Base-by-base conservation (phyloP, 2,113 vertebrate genomes). In the Grallaria varia region DNA sequence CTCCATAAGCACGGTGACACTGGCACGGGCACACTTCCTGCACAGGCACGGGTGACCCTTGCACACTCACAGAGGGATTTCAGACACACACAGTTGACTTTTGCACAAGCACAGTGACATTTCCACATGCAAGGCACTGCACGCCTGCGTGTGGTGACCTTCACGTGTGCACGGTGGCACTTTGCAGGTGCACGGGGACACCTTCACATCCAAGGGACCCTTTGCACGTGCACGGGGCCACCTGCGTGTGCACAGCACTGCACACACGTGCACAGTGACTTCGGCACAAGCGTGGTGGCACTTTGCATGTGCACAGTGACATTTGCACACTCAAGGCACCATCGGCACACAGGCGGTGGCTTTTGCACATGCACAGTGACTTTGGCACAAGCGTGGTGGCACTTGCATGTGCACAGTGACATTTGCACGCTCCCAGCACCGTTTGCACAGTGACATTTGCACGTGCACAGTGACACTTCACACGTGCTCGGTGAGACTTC, bases 311-410 rank as follows among this genome's bases (percentile, higher is more conserved):
- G 49, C 69, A 24, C 62, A 39, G 67, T 8, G 67, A 42, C 50
- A 15, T 8, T 5, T 27, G 33, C 30, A 3, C 2, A 8, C 14
- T 13, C 72, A 7, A 30, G 31, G 49, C 37, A 16, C 55, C 1
- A 14, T 6, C n/a, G n/a, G 4, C 20, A 6, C 24, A 0, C 30
- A 4, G 53, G 53, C 19, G 12, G n/a, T n/a, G n/a, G n/a, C n/a
- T 21, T 33, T 33, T 30, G 20, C 53, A 31, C 12, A 30, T 33
- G 53, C 53, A 30, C 53, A 33, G 53, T 31, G 53, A 18, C 30
- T 12, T 33, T 6, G n/a, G n/a, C n/a, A n/a, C n/a, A n/a, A n/a
- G n/a, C n/a, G n/a, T n/a, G n/a, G n/a, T n/a, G n/a, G n/a, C n/a
- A n/a, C n/a, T n/a, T n/a, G n/a, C n/a, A n/a, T n/a, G n/a, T 33